Conservation (phyloP, 1,140 invertebrate genomes). For the Drosophila bocki region DNA sequence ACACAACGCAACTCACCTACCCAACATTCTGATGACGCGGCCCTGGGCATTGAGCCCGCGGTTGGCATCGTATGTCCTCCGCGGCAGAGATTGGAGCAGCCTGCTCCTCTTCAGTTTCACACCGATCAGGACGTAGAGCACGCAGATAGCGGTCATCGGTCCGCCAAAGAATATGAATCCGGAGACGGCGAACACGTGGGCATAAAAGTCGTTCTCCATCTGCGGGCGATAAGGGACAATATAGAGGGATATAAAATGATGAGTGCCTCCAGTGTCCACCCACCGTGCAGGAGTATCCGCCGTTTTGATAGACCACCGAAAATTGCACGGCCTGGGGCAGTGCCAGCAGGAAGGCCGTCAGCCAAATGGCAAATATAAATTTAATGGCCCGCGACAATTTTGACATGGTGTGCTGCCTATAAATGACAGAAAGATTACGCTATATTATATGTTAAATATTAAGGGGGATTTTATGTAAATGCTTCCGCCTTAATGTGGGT, state of each 20-base stretch:
- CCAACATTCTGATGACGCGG: conserved; percentile 89
- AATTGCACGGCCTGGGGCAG: conserved; percentile 92
- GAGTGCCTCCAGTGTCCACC: not conserved
- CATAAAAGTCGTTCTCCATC: conserved; percentile 87
- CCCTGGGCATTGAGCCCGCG: conserved; percentile 85
- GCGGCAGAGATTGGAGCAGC: conserved; percentile 66
- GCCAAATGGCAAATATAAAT: conserved; percentile 90
- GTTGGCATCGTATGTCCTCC: conserved; percentile 64
- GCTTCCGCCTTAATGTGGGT: conserved; percentile 3
- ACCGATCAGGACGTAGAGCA: conserved; percentile 93
- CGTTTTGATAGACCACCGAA: conserved; percentile 86
- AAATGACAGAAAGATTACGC: conserved; percentile 47
- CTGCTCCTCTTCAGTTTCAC: conserved; percentile 88
- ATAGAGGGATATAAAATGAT: conserved; percentile 5
- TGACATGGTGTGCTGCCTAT: conserved; percentile 91
- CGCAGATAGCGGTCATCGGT: conserved; percentile 94
- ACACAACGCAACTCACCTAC: conserved; percentile 86
- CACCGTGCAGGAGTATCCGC: conserved; percentile 86
- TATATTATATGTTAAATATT: conserved; percentile 39
- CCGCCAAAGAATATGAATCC: conserved; percentile 93
- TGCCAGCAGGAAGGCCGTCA: conserved; percentile 89
- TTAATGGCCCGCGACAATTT: conserved; percentile 91
- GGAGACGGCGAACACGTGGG: conserved; percentile 92
- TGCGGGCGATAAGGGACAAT: conserved; percentile 19
- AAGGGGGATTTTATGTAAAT: conserved; percentile 30